Base-by-base conservation (phyloP, 2,888 invertebrate genomes). In the Pyralis farinalis region DNA sequence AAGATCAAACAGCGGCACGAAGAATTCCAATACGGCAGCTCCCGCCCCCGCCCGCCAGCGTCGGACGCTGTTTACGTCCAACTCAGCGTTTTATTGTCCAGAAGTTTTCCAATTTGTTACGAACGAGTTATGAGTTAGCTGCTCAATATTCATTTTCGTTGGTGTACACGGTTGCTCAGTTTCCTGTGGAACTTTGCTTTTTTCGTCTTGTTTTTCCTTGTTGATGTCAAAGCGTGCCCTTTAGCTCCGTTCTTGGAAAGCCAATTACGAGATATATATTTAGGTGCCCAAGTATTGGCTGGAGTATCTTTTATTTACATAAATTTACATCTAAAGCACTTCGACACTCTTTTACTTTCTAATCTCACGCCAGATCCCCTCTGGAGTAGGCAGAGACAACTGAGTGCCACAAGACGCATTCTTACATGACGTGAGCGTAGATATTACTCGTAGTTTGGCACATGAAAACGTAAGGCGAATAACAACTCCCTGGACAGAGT, bases 51-150 rank as follows among this genome's bases (percentile, higher is more conserved):
- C 7, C 25, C 7, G 7, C n/a, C 25, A 25, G 25, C 25, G 25
- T 7, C 7, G 25, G 21, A 8, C 20, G 39, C 27, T 39, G 39
- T 33, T 39, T 39, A 39, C 33, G 30, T 30, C 10, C 21, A 12
- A 31, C 33, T 27, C 33, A 22, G 22, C 31, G 3, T 10, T 29
- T 16, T 31, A 31, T 31, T 12, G 31, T 11, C 10, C 9, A 25
- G 25, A 50, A 50, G 47, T 50, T 50, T 47, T 47, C 46, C 47
- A 47, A 50, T 47, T 44, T 47, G 42, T 47, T 44, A 42, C 37
- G 40, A 47, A 44, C 25, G 43, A 47, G 45, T 47, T 47, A 27
- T 33, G 20, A 31, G 10, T 25, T 31, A 6, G 28, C 3, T 33
- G 33, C 39, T 39, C 39, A 39, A 39, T 39, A 39, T 39, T 33